Evolutionary conservation across 92 coral and sea anemone genomes (phyloP), one percentile per base, ranked within the genome.

Genomic region (Heteractis magnifica): DNA sequence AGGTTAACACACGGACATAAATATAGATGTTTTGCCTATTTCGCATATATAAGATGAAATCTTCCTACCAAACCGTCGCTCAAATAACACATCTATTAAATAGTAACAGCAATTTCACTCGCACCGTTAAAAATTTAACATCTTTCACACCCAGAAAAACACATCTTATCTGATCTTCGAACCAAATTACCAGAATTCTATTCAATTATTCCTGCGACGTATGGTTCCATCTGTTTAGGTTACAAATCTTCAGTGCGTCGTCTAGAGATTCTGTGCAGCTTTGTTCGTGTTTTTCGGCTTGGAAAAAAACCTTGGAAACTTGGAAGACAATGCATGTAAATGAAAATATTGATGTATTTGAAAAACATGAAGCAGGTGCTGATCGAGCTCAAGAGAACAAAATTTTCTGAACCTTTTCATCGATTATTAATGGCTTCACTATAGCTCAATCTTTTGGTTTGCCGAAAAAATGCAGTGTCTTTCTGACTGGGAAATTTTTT

Each of bases 361-460:
- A 51, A 44, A 72, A 62, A 50, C 14, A 9, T 15, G 15, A 34
- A 4, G 56, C 83, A 79, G 83, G 75, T 79, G 83, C 11, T 51
- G 48, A 49, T 71, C 49, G 48, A 23, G 44, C 72, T 19, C 18
- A 23, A 64, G 8, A 48, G 15, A 79, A 55, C 48, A 49, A 65
- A 52, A 34, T 79, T 64, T 79, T 52, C 23, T 44, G 71, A n/a
- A 16, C 13, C 16, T 49, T 60, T 52, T 79, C 83, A 79, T 79
- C 18, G 56, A 60, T 79, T 79, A 79, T 79, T 79, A 6, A 79
- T 79, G 55, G 52, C 2, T 68, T 64, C 8, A 16, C 65, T 26
- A 41, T 7, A 20, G 16, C 16, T 60, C 75, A 79, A 62, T 75
- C 75, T 65, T 75, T 13, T 49, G 52, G 10, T 10, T 60, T 19